Percentiles rank a stretch among this genome's conserved stretches.
Conservation (phyloP, 2,797 vertebrate genomes). For the Syndactyla subalaris region DNA sequence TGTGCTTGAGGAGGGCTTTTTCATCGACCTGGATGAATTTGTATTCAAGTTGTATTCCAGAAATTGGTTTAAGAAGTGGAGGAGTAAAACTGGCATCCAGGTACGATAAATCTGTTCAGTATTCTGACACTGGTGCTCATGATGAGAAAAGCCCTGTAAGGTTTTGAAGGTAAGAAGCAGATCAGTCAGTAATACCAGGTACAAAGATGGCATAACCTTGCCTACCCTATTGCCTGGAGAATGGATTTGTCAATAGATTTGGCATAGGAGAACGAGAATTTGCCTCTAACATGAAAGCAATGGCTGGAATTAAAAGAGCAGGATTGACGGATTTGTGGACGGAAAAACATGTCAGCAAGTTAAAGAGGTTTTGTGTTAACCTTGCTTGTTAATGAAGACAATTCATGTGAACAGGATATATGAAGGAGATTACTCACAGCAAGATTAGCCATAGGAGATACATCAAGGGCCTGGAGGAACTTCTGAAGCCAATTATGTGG, state of each 20-base stretch:
- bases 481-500: slow-evolving; percentile 47
- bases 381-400: slow-evolving; percentile 52
- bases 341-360: slow-evolving; percentile 27
- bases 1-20: neutral
- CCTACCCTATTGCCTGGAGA: neutral
- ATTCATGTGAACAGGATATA: slow-evolving; percentile 49
- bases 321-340: neutral
- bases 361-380: slow-evolving; percentile 14
- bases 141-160: neutral
- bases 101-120: neutral
- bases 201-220: neutral
- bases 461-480: slow-evolving; percentile 27
- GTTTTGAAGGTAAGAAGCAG: neutral
- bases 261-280: neutral
- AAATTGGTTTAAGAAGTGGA: neutral
- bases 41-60: neutral
- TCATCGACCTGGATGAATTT: neutral
- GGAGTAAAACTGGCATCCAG: neutral
- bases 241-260: neutral
- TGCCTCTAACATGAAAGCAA: neutral
- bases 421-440: slow-evolving; percentile 59
- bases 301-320: neutral
- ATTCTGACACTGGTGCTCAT: neutral
- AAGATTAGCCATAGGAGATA: slow-evolving; percentile 49
- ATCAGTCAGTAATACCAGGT: neutral